Percentiles rank a stretch among this genome's conserved stretches.
These are phyloP conservation scores for Macaria liturata DNA, from an alignment of 2,888 invertebrate species.

Conservation along the genomic window DNA sequence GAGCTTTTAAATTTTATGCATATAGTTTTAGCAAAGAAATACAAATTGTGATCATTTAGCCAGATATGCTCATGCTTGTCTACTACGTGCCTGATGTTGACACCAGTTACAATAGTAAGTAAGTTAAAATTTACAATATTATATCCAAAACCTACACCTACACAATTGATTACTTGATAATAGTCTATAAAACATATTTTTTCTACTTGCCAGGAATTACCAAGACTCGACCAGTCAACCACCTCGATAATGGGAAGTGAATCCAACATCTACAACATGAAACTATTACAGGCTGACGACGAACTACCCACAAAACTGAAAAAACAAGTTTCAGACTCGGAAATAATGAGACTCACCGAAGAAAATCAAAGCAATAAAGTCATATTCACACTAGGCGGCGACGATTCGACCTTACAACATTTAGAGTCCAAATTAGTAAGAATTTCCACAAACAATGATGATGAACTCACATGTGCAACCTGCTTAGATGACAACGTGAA, in stretches of 20 bases:
- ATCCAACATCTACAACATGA: slow-evolving; percentile 73
- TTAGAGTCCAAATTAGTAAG: slow-evolving; percentile 56
- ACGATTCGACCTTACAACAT: slow-evolving; percentile 43
- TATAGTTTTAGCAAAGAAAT: no score
- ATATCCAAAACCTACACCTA: no score
- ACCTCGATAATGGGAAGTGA: slow-evolving; percentile 79
- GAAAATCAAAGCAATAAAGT: slow-evolving; percentile 50
- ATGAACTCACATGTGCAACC: slow-evolving; percentile 46
- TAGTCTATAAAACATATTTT: background rate
- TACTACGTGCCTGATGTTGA: no score
- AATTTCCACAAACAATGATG: slow-evolving; percentile 69
- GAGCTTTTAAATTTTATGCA: no score
- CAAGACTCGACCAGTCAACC: slow-evolving; percentile 64
- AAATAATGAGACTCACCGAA: slow-evolving; percentile 54
- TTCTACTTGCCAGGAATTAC: slow-evolving; percentile 55
- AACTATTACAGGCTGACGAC: slow-evolving; percentile 46
- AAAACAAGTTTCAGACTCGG: slow-evolving; percentile 68
- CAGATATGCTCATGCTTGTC: no score
- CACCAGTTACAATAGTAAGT: no score
- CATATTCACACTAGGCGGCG: slow-evolving; percentile 65
- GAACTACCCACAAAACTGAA: slow-evolving; percentile 45
- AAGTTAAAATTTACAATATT: no score
- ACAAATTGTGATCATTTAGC: no score
- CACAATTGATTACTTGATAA: no score
- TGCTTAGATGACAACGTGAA: slow-evolving; percentile 61